phyloP scores from a whole-genome alignment of 2,797 vertebrate genomes.

The Halcyon leucocephala region DNA sequence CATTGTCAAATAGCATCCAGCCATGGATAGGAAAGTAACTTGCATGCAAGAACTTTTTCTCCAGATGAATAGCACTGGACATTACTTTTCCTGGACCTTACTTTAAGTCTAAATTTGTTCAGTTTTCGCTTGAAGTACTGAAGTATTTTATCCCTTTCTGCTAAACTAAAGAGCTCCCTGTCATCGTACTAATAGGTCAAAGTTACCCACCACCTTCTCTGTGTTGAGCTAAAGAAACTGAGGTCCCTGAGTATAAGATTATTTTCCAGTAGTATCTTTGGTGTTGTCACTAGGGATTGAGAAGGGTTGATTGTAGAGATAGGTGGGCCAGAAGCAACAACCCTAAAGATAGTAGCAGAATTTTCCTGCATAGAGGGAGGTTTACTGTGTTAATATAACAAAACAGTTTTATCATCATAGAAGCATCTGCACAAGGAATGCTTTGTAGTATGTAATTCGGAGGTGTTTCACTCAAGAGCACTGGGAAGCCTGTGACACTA shows the following conservation, averaged over 20 bases:
- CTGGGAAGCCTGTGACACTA: background rate
- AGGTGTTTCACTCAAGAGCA: background rate
- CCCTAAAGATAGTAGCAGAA: fast-evolving
- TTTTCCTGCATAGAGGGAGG: fast-evolving
- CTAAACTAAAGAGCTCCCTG: background rate
- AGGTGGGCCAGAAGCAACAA: background rate
- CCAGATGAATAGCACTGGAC: background rate
- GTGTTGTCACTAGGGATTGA: background rate
- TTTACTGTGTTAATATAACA: background rate
- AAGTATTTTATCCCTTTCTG: background rate
- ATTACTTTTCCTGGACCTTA: background rate
- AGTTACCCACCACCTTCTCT: background rate
- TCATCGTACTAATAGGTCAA: background rate
- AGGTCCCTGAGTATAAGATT: background rate
- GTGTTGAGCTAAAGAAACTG: background rate
- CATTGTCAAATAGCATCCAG: background rate
- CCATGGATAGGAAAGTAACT: background rate
- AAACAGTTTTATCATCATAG: background rate
- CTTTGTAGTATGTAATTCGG: background rate
- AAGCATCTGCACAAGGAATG: background rate
- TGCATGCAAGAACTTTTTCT: background rate
- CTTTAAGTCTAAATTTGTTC: background rate
- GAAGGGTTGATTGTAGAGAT: background rate
- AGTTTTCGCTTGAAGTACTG: background rate
- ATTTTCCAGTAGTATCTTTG: background rate